Conservation (phyloP, 2,113 vertebrate species). For the Leptodactylus fuscus region DNA sequence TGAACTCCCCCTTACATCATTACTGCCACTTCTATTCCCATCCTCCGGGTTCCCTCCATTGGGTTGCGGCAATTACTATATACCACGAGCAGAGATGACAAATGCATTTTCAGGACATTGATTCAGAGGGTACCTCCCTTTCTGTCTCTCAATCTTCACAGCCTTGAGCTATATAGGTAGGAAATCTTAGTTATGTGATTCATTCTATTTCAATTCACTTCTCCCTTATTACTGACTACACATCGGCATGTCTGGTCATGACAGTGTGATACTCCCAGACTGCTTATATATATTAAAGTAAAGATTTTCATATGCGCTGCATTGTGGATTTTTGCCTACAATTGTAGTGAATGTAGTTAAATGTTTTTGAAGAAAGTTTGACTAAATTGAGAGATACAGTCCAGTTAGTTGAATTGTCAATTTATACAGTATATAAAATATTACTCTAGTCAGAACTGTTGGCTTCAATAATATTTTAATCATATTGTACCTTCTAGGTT, state of each 20-base stretch:
- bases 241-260: conserved; percentile 29
- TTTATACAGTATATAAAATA: neutral
- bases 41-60: too few relatives aligned
- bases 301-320: neutral
- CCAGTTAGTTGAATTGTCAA: neutral
- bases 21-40: too few relatives aligned
- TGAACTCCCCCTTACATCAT: too few relatives aligned
- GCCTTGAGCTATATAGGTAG: conserved; percentile 2
- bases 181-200: conserved; percentile 31
- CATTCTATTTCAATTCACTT: conserved; percentile 2
- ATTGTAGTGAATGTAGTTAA: neutral
- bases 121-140: conserved; percentile 29
- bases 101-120: neutral
- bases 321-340: neutral
- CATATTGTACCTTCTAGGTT: neutral
- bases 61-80: too few relatives aligned
- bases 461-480: conserved; percentile 2
- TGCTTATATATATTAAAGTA: neutral
- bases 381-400: neutral
- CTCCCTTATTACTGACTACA: neutral
- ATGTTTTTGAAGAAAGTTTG: neutral
- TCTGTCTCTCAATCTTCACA: neutral
- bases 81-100: conserved; percentile 21
- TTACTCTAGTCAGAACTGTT: neutral
- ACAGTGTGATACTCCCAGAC: neutral